These are phyloP conservation scores for Yponomeuta plumbellus DNA, from an alignment of 2,888 invertebrate species.

Conservation along the genomic window DNA sequence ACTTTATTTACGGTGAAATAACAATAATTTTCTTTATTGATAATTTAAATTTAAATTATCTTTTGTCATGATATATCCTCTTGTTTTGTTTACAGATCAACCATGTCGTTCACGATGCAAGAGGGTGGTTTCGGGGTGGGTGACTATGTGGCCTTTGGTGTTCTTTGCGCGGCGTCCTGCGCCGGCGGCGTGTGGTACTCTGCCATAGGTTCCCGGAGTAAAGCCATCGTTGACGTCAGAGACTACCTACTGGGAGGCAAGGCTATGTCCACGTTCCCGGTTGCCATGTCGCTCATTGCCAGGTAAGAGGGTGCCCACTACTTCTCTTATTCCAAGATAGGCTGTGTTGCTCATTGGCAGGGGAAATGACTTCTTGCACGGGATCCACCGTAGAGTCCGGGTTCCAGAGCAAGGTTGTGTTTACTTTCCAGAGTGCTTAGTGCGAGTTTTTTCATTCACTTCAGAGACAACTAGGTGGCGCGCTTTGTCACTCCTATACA, in stretches of 20 bases:
- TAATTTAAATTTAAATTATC: too few species aligned
- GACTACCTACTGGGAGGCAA: slow-evolving; percentile 88
- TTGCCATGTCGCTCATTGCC: slow-evolving; percentile 90
- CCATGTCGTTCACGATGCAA: slow-evolving; percentile 57
- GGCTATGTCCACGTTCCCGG: slow-evolving; percentile 86
- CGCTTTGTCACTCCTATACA: too few species aligned
- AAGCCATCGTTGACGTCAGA: slow-evolving; percentile 74
- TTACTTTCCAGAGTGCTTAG: too few species aligned
- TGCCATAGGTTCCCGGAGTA: slow-evolving; percentile 70
- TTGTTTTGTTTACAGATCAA: slow-evolving; percentile 15
- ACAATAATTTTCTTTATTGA: too few species aligned
- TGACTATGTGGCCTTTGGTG: slow-evolving; percentile 82
- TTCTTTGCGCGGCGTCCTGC: slow-evolving; percentile 83
- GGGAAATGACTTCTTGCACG: neutral
- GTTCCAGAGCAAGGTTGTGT: too few species aligned
- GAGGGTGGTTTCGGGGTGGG: slow-evolving; percentile 53
- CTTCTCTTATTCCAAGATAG: too few species aligned
- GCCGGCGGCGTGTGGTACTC: slow-evolving; percentile 85
- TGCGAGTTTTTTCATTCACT: too few species aligned
- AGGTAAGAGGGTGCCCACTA: too few species aligned
- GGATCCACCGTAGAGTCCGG: too few species aligned
- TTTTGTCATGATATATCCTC: too few species aligned
- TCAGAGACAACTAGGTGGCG: too few species aligned
- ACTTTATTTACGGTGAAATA: too few species aligned
- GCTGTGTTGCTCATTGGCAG: neutral